phyloP scores from a whole-genome alignment of 2,113 vertebrate genomes.

The Burhinus bistriatus region DNA sequence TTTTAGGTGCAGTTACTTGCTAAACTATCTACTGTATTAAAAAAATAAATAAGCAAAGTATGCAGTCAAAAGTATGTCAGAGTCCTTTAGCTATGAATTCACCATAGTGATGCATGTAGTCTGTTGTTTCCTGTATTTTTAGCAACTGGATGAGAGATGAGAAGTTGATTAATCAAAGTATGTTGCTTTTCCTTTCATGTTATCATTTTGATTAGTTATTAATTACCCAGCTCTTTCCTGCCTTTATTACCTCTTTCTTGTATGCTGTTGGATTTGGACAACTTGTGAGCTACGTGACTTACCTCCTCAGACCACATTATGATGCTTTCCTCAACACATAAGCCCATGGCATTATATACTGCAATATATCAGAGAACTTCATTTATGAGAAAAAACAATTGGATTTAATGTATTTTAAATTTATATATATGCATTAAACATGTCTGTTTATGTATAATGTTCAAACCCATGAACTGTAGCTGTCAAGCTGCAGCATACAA shows the following conservation, averaged over 20 bases:
- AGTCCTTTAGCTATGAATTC: not conserved
- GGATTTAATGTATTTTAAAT: not conserved
- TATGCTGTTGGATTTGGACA: not conserved
- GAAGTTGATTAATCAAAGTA: constrained; percentile 5
- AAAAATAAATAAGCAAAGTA: not conserved
- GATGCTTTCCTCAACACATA: not conserved
- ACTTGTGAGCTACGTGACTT: not conserved
- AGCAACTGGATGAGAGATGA: not conserved
- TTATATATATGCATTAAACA: not conserved
- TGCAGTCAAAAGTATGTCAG: not conserved
- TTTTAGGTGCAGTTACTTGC: not conserved
- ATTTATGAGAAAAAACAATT: not conserved
- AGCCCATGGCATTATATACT: not conserved
- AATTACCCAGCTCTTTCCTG: not conserved
- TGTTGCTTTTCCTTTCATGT: not conserved
- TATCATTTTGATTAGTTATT: constrained; percentile 15
- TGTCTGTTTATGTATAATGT: not conserved
- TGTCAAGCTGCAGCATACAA: not conserved
- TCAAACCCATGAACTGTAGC: not conserved
- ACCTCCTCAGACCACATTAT: not conserved
- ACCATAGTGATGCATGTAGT: not conserved
- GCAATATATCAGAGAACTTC: not conserved
- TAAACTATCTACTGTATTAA: not conserved
- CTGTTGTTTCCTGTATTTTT: not conserved
- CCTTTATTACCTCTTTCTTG: not conserved